Evolutionary conservation across 2,888 invertebrate genomes (phyloP).

Genomic region (Horisme vitalbata): DNA sequence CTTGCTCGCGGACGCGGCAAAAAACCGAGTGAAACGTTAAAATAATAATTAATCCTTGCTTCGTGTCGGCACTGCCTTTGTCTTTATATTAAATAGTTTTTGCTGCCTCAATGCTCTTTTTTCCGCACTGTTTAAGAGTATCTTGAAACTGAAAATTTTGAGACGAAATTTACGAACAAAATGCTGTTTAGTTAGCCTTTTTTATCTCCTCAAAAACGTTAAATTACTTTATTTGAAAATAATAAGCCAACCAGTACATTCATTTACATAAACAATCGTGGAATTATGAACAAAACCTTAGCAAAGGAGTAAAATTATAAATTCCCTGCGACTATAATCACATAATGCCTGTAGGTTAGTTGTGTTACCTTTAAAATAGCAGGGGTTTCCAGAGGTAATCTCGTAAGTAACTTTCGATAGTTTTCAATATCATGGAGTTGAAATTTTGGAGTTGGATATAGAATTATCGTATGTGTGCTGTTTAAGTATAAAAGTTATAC

Average conservation of each 20-base stretch:
- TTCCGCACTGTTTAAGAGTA: slow-evolving; percentile 49
- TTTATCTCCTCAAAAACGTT: background rate
- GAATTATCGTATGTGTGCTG: no score
- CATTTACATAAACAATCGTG: slow-evolving; percentile 68
- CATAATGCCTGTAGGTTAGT: slow-evolving; percentile 40
- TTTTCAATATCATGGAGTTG: slow-evolving; percentile 47
- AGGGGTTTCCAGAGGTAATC: slow-evolving; percentile 51
- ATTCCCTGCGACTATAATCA: slow-evolving; percentile 42
- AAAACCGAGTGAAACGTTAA: slow-evolving; percentile 77
- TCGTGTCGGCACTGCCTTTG: slow-evolving; percentile 64
- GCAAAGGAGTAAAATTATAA: slow-evolving; percentile 56
- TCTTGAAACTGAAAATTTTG: slow-evolving; percentile 35
- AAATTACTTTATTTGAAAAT: slow-evolving; percentile 40
- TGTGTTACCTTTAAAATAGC: slow-evolving; percentile 30
- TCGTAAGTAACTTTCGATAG: slow-evolving; percentile 74
- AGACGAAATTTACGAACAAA: background rate
- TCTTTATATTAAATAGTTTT: slow-evolving; percentile 79
- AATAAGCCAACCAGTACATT: slow-evolving; percentile 45
- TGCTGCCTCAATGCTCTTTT: slow-evolving; percentile 68
- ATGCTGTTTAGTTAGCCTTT: background rate
- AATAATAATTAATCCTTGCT: slow-evolving; percentile 81
- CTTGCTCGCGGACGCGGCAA: slow-evolving; percentile 68
- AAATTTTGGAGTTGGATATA: slow-evolving; percentile 30
- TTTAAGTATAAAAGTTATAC: no score
- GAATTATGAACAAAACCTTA: slow-evolving; percentile 52